Evolutionary conservation across 2,888 invertebrate species (phyloP).

Genomic region (Chromoteleia sp.): DNA sequence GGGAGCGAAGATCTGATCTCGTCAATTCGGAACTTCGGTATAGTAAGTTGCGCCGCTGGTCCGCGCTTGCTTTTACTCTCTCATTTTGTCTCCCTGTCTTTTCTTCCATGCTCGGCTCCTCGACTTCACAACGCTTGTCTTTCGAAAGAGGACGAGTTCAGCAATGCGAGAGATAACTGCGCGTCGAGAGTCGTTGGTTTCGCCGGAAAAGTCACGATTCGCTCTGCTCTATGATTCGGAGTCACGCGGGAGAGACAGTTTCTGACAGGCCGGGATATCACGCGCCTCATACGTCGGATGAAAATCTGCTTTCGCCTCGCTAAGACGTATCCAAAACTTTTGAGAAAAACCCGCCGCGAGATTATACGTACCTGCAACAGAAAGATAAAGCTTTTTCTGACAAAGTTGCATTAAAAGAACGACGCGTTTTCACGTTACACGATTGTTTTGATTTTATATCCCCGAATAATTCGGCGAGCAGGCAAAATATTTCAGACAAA

Average conservation of each 20-base stretch:
- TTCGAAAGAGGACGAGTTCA: constrained; percentile 58
- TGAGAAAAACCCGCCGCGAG: constrained; percentile 52
- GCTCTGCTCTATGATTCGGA: constrained; percentile 69
- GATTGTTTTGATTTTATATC: not conserved
- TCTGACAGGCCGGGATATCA: constrained; percentile 67
- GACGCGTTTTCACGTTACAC: constrained; percentile 7
- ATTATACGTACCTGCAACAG: constrained; percentile 57
- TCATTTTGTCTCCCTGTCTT: constrained; percentile 27
- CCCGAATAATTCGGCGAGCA: too few relatives aligned
- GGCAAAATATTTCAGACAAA: too few relatives aligned
- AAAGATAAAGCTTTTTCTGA: constrained; percentile 46
- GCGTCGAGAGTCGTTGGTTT: constrained; percentile 73
- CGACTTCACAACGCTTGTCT: constrained; percentile 59
- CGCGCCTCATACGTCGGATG: constrained; percentile 53
- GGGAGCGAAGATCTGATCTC: constrained; percentile 56
- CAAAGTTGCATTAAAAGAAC: constrained; percentile 10
- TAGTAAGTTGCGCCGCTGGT: constrained; percentile 32
- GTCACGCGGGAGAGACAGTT: constrained; percentile 69
- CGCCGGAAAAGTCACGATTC: constrained; percentile 72
- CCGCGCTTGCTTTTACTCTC: constrained; percentile 39
- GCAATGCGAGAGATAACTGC: constrained; percentile 72
- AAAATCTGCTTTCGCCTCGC: constrained; percentile 55
- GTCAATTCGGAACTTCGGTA: constrained; percentile 68
- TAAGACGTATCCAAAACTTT: constrained; percentile 56
- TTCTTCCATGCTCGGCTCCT: constrained; percentile 32